phyloP scores from a whole-genome alignment of 64 coral and sea anemone genomes.

The Actinia tenebrosa region DNA sequence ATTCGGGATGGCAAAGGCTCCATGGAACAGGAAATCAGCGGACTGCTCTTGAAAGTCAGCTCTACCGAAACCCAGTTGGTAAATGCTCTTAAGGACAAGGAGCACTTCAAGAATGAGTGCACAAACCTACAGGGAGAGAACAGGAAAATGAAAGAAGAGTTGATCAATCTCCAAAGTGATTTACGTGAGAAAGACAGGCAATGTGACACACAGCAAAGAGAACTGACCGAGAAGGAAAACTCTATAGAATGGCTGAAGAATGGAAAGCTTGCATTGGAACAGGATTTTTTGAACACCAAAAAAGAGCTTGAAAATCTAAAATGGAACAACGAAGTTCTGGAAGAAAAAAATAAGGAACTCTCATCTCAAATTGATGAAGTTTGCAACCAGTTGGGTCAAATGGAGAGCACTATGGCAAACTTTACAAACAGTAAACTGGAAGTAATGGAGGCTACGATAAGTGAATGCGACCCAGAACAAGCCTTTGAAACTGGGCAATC shows the following conservation, averaged over 20 bases:
- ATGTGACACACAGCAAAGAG: conserved; percentile 43
- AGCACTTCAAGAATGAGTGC: conserved; percentile 86
- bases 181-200: conserved; percentile 73
- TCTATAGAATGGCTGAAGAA: conserved; percentile 42
- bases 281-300: conserved; percentile 57
- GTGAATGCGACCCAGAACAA: conserved; percentile 36
- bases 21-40: conserved; percentile 90
- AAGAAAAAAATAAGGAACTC: conserved; percentile 43
- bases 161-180: conserved; percentile 68
- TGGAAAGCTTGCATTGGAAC: conserved; percentile 50
- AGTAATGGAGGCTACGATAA: neutral
- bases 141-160: conserved; percentile 78
- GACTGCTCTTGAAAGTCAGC: conserved; percentile 53
- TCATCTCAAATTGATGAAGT: conserved; percentile 41
- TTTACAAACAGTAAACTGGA: conserved; percentile 57
- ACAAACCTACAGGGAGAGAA: conserved; percentile 48
- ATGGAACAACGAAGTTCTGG: conserved; percentile 65
- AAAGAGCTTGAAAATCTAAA: conserved; percentile 64
- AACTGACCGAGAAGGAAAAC: conserved; percentile 77
- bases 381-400: conserved; percentile 52
- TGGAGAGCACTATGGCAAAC: conserved; percentile 64
- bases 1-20: conserved; percentile 65
- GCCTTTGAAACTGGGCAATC: conserved; percentile 44
- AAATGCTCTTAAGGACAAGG: conserved; percentile 70
- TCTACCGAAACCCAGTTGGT: conserved; percentile 82